These are phyloP conservation scores for Ptilorrhoa leucosticta DNA, from an alignment of 2,113 vertebrate species.

Conservation along the genomic window DNA sequence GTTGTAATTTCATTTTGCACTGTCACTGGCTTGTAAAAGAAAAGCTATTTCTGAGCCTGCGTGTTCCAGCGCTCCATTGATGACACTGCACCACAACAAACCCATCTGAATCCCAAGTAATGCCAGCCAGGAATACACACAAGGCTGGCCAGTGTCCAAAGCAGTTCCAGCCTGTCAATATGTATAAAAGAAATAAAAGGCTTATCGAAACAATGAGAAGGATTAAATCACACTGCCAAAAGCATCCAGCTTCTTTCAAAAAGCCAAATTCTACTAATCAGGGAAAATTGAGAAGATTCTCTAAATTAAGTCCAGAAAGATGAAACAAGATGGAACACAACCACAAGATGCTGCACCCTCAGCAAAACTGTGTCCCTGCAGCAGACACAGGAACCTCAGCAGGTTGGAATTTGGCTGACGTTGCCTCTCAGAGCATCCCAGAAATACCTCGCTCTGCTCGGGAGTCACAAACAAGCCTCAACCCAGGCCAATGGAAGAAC, in stretches of 20 bases:
- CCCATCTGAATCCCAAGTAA: neutral
- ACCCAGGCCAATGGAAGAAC: neutral
- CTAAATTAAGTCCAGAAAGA: neutral
- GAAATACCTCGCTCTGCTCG: neutral
- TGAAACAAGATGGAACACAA: neutral
- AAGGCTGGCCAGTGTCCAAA: neutral
- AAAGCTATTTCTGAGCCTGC: neutral
- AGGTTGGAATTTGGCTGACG: neutral
- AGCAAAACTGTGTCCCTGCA: neutral
- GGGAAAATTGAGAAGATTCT: constrained; percentile 9
- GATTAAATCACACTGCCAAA: neutral
- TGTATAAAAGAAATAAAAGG: neutral
- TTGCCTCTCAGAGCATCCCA: neutral
- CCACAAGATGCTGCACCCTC: neutral
- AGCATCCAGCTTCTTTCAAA: neutral
- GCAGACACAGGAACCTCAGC: neutral
- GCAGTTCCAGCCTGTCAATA: neutral
- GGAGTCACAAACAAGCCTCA: neutral
- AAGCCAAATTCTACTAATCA: neutral
- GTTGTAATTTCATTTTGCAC: neutral
- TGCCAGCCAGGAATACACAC: neutral
- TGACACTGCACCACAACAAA: neutral
- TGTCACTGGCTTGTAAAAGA: neutral
- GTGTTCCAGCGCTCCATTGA: neutral
- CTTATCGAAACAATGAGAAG: neutral